Base-by-base conservation (phyloP, 2,113 vertebrate species). In the Uropsilus gracilis region DNA sequence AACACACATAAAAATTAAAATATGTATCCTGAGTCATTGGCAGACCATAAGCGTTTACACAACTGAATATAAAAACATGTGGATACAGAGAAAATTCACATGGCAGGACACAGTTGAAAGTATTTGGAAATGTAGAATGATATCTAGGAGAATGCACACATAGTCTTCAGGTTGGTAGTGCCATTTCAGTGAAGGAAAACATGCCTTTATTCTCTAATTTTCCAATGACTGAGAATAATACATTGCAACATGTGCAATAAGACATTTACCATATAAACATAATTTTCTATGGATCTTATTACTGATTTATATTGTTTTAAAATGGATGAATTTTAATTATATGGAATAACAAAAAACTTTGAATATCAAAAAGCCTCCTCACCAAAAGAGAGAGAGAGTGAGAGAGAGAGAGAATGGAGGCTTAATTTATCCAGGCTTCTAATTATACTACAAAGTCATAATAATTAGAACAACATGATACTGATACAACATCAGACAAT, bases 71-170 rank as follows among this genome's bases (percentile, higher is more conserved):
- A 57, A 83, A 75, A 50, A 77, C n/a, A 91, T 22, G 8, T 42
- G 6, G 22, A 66, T 63, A 82, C 20, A n/a, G 42, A 6, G 6
- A 59, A 92, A 83, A 88, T 24, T 6, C 1, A 68, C 20, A 64
- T 9, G 1, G 6, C 37, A 1, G 48, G 4, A 16, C 0, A 4
- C 2, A 83, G n/a, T 17, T 72, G 83, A 22, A 0, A 78, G 48
- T 68, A 83, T 68, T 0, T 50, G 24, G 5, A 73, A 78, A 4
- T 83, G 55, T 4, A 73, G 39, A 48, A 16, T 26, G 16, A 80
- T 72, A 8, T 46, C 42, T 48, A 39, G 34, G 22, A 22, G 44
- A 24, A 89, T 73, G 17, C 7, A 34, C 61, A 82, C 68, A 61
- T 20, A 85, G 24, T 7, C 39, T 57, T 22, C 14, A 53, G 0